Percentiles rank a stretch among this genome's conserved stretches.
Conservation (phyloP, 2,113 vertebrate species). For the Himantopus leucocephalus region DNA sequence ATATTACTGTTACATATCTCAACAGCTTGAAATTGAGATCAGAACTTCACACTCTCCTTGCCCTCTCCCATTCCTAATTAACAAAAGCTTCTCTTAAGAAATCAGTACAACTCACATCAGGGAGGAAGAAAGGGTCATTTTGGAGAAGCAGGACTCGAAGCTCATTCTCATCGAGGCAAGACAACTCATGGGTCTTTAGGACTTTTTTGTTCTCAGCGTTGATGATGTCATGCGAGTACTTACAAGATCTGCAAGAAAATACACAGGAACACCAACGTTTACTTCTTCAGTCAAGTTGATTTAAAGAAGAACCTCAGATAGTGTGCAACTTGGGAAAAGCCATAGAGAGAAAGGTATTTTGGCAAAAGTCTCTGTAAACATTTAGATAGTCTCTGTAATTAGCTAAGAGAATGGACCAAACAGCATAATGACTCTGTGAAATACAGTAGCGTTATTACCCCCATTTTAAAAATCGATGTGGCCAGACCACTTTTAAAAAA, state of each 20-base stretch:
- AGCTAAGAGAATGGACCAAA: not conserved
- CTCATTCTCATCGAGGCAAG: conserved; percentile 71
- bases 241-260: conserved; percentile 67
- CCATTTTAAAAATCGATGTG: not conserved
- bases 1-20: not conserved
- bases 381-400: not conserved
- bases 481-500: not conserved
- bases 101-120: conserved; percentile 74
- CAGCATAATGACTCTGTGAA: not conserved
- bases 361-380: not conserved
- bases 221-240: conserved; percentile 69
- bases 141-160: conserved; percentile 77
- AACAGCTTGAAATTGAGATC: not conserved
- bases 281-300: not conserved
- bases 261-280: not conserved
- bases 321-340: not conserved
- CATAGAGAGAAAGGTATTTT: not conserved
- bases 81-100: not conserved
- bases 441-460: not conserved
- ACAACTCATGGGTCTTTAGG: conserved; percentile 65
- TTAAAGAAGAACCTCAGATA: not conserved
- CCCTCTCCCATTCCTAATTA: not conserved
- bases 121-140: conserved; percentile 75
- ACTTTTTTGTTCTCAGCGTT: conserved; percentile 64
- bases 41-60: not conserved